phyloP scores from a whole-genome alignment of 1,140 invertebrate species.

The Pseudomyrmex gracilis region DNA sequence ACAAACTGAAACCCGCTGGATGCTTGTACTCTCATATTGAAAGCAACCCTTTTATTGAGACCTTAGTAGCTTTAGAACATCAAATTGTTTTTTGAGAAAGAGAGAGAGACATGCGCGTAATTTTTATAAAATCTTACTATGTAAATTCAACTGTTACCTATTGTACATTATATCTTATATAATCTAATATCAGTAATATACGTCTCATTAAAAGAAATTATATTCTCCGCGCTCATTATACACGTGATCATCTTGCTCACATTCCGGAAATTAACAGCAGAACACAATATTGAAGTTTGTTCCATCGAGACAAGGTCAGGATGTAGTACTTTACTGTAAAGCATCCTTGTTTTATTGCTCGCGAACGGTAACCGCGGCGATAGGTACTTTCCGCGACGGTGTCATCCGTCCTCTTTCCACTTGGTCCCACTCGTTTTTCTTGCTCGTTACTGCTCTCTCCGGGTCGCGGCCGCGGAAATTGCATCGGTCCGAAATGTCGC shows the following conservation, averaged over 20 bases:
- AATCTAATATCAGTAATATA: neutral
- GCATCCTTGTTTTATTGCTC: slow-evolving; percentile 27
- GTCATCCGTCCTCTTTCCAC: slow-evolving; percentile 1
- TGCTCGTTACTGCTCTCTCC: slow-evolving; percentile 24
- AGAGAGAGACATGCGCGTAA: too few relatives aligned
- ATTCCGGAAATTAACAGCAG: slow-evolving; percentile 11
- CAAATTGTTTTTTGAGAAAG: slow-evolving; percentile 14
- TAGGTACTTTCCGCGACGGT: neutral
- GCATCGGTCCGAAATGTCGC: slow-evolving; percentile 60
- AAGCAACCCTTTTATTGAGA: neutral
- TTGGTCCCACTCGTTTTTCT: slow-evolving; percentile 44
- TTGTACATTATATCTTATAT: too few relatives aligned
- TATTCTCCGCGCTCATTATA: neutral
- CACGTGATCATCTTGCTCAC: neutral
- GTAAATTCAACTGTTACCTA: too few relatives aligned
- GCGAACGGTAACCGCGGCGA: neutral
- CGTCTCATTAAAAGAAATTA: slow-evolving; percentile 9
- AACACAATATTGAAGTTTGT: neutral
- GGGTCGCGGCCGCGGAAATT: slow-evolving; percentile 59
- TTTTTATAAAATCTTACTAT: neutral
- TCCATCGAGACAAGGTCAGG: neutral
- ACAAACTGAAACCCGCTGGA: neutral
- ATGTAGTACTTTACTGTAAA: neutral
- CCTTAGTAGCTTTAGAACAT: neutral
- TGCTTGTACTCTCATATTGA: slow-evolving; percentile 15